Evolutionary conservation across 2,797 vertebrate genomes (phyloP).

Genomic region (Myripristis murdjan): DNA sequence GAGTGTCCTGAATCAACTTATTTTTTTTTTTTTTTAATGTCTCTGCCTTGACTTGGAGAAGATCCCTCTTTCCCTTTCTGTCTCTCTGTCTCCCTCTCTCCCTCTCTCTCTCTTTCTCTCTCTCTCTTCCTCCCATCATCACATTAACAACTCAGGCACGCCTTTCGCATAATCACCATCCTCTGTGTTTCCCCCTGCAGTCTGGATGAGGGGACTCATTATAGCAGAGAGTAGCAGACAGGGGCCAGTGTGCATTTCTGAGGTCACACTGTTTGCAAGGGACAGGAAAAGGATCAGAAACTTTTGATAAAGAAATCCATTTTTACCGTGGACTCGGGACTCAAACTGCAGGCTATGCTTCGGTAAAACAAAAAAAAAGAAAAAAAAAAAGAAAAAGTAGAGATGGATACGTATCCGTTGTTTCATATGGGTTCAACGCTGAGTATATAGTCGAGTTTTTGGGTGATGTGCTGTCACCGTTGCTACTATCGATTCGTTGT

Average conservation of each 20-base stretch:
- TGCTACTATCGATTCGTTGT: constrained; percentile 17
- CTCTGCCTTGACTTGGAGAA: constrained; percentile 59
- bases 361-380: constrained; percentile 7
- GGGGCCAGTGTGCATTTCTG: constrained; percentile 50
- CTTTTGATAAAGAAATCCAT: constrained; percentile 2
- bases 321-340: constrained; percentile 6
- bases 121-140: constrained; percentile 38
- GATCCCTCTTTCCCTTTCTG: constrained; percentile 19
- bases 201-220: constrained; percentile 76
- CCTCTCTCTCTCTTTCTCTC: constrained; percentile 6
- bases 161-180: constrained; percentile 76
- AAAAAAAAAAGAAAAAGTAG: background rate
- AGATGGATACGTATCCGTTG: background rate
- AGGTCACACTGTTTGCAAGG: constrained; percentile 28
- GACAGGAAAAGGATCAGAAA: constrained; percentile 25
- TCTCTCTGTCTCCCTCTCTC: constrained; percentile 23
- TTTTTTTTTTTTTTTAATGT: constrained; percentile 49
- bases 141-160: constrained; percentile 76
- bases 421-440: constrained; percentile 15
- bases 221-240: constrained; percentile 57
- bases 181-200: constrained; percentile 66
- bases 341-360: constrained; percentile 7
- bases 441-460: background rate
- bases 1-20: constrained; percentile 74
- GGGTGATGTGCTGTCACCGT: background rate